These are phyloP conservation scores for Epizoanthus ramosus DNA, from an alignment of 92 coral and sea anemone species.

Conservation along the genomic window DNA sequence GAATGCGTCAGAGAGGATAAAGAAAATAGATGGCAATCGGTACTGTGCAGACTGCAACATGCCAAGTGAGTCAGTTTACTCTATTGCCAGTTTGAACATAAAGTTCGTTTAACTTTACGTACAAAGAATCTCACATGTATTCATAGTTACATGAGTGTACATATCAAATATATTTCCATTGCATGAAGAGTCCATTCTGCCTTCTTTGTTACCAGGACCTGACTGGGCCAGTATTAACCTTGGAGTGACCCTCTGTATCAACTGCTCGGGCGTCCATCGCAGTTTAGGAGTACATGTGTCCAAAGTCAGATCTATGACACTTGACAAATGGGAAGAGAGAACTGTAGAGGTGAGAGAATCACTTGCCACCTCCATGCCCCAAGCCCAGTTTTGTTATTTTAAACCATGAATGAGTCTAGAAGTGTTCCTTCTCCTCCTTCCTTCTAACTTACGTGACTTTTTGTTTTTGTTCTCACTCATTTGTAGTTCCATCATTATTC, in stretches of 20 bases:
- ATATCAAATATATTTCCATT: not conserved
- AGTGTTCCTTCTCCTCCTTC: not conserved
- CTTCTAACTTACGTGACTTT: not conserved
- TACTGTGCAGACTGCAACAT: constrained; percentile 94
- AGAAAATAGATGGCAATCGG: constrained; percentile 86
- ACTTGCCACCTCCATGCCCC: not conserved
- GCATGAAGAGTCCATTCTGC: not conserved
- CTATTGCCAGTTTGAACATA: not conserved
- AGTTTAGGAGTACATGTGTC: constrained; percentile 97
- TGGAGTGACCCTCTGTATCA: constrained; percentile 91
- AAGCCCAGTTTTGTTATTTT: not conserved
- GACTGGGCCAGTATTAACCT: constrained; percentile 99
- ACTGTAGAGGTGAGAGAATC: constrained; percentile 77
- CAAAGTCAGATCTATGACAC: constrained; percentile 91
- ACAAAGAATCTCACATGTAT: not conserved
- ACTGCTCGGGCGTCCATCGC: constrained; percentile 99
- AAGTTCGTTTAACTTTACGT: not conserved
- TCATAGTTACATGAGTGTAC: not conserved
- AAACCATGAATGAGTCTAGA: not conserved
- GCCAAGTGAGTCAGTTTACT: constrained; percentile 73
- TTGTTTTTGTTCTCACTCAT: too few relatives aligned
- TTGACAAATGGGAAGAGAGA: constrained; percentile 97
- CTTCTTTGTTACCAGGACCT: constrained; percentile 68
- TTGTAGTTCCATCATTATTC: too few relatives aligned
- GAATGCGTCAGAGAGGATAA: constrained; percentile 89